Evolutionary conservation across 2,797 vertebrate genomes (phyloP).

Genomic region (Oophaga sylvatica): DNA sequence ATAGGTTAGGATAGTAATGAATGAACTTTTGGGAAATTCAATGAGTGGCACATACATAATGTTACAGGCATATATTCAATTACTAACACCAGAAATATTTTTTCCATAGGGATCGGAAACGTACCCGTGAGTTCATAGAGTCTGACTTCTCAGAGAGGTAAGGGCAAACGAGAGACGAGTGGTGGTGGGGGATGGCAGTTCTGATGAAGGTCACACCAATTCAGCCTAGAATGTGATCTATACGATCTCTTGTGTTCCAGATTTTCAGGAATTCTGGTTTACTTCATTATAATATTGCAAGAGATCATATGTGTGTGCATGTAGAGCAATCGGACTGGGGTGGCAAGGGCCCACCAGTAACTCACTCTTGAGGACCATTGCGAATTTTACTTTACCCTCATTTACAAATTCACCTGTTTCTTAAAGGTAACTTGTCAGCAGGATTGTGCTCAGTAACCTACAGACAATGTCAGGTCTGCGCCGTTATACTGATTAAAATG

Average conservation of each 20-base stretch:
- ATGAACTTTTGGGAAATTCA: not conserved
- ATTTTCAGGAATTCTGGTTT: not conserved
- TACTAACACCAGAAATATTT: conserved; percentile 14
- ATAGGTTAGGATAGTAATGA: not conserved
- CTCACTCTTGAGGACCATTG: too few species aligned
- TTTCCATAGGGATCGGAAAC: conserved; percentile 79
- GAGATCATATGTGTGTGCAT: not conserved
- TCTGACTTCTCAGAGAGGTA: conserved; percentile 85
- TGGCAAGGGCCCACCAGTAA: too few species aligned
- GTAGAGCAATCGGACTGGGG: too few species aligned
- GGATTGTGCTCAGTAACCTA: too few species aligned
- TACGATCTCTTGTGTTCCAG: not conserved
- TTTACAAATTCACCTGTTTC: too few species aligned
- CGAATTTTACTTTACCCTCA: too few species aligned
- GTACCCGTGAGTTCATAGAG: conserved; percentile 82
- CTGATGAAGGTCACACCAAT: not conserved
- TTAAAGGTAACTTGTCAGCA: too few species aligned
- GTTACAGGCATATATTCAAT: too few species aligned
- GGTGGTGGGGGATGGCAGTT: not conserved
- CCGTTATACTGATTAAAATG: too few species aligned
- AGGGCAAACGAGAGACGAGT: conserved; percentile 58
- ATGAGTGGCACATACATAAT: too few species aligned
- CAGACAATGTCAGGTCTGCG: too few species aligned
- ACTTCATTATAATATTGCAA: not conserved
- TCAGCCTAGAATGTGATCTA: not conserved